Conservation (phyloP, 2,113 vertebrate genomes). For the Setophaga kirtlandii region DNA sequence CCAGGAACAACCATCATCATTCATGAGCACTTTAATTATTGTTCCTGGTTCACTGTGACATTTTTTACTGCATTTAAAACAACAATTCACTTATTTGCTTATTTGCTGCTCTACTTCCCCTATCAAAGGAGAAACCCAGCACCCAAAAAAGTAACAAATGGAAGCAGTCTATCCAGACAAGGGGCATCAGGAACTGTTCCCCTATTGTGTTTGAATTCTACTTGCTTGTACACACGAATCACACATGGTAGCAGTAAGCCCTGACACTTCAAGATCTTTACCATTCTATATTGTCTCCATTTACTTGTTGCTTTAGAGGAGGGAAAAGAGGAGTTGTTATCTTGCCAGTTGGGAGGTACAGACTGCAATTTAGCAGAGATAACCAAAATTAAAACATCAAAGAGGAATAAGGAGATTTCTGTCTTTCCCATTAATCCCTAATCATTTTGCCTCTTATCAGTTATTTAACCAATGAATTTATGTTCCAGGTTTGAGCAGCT, state of each 20-base stretch:
- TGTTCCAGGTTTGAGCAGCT: slow-evolving; percentile 40
- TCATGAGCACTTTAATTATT: neutral
- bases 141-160: neutral
- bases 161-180: neutral
- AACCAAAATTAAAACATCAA: slow-evolving; percentile 30
- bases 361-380: neutral
- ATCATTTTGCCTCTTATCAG: slow-evolving; percentile 19
- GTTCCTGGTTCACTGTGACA: neutral
- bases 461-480: slow-evolving; percentile 56
- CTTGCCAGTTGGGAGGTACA: neutral
- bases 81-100: neutral
- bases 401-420: slow-evolving; percentile 26
- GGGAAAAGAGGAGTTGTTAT: neutral
- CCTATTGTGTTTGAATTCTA: neutral
- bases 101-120: neutral
- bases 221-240: neutral
- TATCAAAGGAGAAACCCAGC: neutral
- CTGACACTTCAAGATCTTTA: neutral
- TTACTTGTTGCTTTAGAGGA: neutral
- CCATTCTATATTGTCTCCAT: neutral
- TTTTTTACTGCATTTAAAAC: neutral
- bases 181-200: neutral
- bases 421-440: slow-evolving; percentile 38
- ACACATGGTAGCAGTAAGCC: neutral
- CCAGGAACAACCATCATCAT: neutral